Evolutionary conservation across 1,140 invertebrate genomes (phyloP), one percentile per base, ranked within the genome.

Genomic region (Hormaphis cornu): DNA sequence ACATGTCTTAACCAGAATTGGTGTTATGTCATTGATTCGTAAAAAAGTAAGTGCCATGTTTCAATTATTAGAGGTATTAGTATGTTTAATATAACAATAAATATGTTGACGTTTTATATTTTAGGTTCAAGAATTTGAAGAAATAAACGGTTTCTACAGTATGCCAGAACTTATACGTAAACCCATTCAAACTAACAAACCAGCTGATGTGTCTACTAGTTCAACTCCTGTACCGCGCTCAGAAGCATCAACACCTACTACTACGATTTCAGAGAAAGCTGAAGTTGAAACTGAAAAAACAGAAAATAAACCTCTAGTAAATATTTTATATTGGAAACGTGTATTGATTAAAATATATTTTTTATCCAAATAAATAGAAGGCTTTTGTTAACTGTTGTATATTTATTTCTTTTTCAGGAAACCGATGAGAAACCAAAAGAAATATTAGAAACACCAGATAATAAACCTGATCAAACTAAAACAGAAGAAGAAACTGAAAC

Each of bases 11-110:
- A 98, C 96, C 1, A 83, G 97, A 73, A 98, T 99, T 71, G 97
- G 95, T 18, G 95, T 99, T 0, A 98, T 98, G 95, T 96, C 93
- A n/a, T 81, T 99, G 1, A 98, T 99, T 33, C 85, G 97, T 40
- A 99, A 99, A 79, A 99, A 99, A 82, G 95, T 88, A 69, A 58
- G 18, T 30, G 40, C 3, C 16, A 16, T 16, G 18, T 46, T 48
- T 24, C n/a, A n/a, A 48, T 48, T 22, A 48, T 24, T 22, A n/a
- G n/a, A n/a, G n/a, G n/a, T n/a, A n/a, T n/a, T n/a, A n/a, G n/a
- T n/a, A n/a, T n/a, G 3, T 48, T 69, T 53, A 53, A 14, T 8
- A 20, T 30, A 53, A 53, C n/a, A n/a, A n/a, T n/a, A n/a, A 53
- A n/a, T 53, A 30, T 14, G 4, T n/a, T 66, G 7, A 8, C 16